Conservation (phyloP, 1,140 invertebrate species). For the Eulimnadia texana region DNA sequence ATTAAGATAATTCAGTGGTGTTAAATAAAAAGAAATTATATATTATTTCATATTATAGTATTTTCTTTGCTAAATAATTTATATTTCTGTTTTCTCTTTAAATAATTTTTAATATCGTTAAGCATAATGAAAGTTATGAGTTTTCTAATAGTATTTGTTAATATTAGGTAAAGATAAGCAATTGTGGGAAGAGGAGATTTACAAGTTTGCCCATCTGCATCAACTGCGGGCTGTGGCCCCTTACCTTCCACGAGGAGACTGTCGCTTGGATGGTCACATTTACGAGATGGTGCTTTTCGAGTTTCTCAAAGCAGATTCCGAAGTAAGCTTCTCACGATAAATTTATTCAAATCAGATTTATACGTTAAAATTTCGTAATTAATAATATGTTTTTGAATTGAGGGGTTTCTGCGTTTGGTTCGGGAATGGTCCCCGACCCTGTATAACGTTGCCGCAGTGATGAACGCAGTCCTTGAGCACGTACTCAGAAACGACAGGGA, state of each 20-base stretch:
- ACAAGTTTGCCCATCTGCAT: conserved; percentile 72
- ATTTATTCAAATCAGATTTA: not conserved
- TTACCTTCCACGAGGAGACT: conserved; percentile 54
- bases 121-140: not conserved
- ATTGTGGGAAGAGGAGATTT: conserved; percentile 86
- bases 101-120: too few relatives aligned
- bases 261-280: conserved; percentile 60
- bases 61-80: not conserved
- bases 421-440: conserved; percentile 74
- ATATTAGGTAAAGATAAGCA: conserved; percentile 59
- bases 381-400: not conserved
- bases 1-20: too few relatives aligned
- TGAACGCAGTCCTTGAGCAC: conserved; percentile 69
- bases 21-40: too few relatives aligned
- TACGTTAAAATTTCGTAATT: too few relatives aligned
- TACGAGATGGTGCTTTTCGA: conserved; percentile 95
- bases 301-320: conserved; percentile 70
- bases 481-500: conserved; percentile 44
- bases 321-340: too few relatives aligned
- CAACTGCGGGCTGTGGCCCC: conserved; percentile 70
- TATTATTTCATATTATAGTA: too few relatives aligned
- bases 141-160: conserved; percentile 22
- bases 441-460: conserved; percentile 72
- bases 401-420: conserved; percentile 62
- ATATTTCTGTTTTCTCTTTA: not conserved